Evolutionary conservation across 2,888 invertebrate genomes (phyloP).

Genomic region (Sphaerophoria rueppellii): DNA sequence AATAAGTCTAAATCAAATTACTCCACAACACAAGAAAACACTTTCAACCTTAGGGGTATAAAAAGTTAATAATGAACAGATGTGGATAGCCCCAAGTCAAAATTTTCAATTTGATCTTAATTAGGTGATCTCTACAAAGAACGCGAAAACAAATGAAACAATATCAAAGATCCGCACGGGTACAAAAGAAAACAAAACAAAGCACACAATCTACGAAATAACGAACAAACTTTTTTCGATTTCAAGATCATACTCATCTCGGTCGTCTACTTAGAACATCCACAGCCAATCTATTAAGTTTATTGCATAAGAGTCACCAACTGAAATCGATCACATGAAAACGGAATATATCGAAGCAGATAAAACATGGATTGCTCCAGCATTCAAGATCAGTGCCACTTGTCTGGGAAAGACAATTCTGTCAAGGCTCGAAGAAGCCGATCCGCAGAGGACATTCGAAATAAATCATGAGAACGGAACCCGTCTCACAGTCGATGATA

Average conservation of each 20-base stretch:
- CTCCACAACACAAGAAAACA: not conserved
- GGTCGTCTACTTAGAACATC: not conserved
- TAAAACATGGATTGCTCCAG: slow-evolving; percentile 27
- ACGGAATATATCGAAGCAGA: slow-evolving; percentile 24
- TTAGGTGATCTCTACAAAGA: not conserved
- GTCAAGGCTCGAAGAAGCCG: slow-evolving; percentile 8
- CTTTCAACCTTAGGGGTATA: not conserved
- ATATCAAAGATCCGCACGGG: not conserved
- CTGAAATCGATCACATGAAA: slow-evolving; percentile 12
- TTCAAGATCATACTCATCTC: not conserved
- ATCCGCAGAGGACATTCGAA: slow-evolving; percentile 54
- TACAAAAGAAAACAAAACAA: not conserved
- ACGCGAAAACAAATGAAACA: not conserved
- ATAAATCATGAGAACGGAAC: slow-evolving; percentile 56
- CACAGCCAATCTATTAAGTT: not conserved
- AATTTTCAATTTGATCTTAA: slow-evolving; percentile 8
- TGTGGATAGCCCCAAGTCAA: slow-evolving; percentile 8
- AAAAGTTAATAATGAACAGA: slow-evolving; percentile 15
- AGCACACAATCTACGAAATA: not conserved
- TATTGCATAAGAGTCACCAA: not conserved
- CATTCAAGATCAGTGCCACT: not conserved
- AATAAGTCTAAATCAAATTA: slow-evolving; percentile 8
- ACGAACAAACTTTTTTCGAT: not conserved
- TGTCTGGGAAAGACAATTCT: slow-evolving; percentile 25
- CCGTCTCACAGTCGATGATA: slow-evolving; percentile 45